Conservation (phyloP, 2,113 vertebrate genomes). For the Hemiprocne comata region DNA sequence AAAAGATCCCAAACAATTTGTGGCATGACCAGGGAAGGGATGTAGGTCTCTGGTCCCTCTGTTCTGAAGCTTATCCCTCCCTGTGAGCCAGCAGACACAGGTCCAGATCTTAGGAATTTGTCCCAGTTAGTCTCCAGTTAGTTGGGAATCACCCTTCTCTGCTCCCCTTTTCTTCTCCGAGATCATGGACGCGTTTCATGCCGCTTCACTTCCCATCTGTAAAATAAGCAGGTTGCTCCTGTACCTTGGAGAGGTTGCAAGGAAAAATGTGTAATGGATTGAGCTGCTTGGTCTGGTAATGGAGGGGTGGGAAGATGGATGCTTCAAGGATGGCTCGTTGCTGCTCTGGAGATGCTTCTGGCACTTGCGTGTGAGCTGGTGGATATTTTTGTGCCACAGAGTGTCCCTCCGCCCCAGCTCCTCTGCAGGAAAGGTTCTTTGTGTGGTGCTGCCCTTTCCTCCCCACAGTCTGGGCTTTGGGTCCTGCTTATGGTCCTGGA, state of each 20-base stretch:
- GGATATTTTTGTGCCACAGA: not conserved
- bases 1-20: not conserved
- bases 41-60: not conserved
- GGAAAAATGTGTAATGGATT: not conserved
- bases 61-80: not conserved
- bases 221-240: not conserved
- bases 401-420: not conserved
- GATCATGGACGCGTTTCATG: fast-evolving
- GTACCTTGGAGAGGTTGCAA: not conserved
- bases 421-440: not conserved
- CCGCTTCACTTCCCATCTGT: not conserved
- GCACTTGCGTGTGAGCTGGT: not conserved
- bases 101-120: not conserved
- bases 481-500: not conserved
- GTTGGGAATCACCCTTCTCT: not conserved
- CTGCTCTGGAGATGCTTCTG: not conserved
- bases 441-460: fast-evolving
- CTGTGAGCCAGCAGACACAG: not conserved
- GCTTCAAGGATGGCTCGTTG: fast-evolving
- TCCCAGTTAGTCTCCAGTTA: not conserved
- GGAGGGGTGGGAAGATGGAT: not conserved
- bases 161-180: not conserved
- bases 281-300: not conserved
- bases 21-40: not conserved
- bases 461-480: not conserved